Evolutionary conservation across 2,888 invertebrate genomes (phyloP), one percentile per base, ranked within the genome.

Genomic region (Rapana venosa): DNA sequence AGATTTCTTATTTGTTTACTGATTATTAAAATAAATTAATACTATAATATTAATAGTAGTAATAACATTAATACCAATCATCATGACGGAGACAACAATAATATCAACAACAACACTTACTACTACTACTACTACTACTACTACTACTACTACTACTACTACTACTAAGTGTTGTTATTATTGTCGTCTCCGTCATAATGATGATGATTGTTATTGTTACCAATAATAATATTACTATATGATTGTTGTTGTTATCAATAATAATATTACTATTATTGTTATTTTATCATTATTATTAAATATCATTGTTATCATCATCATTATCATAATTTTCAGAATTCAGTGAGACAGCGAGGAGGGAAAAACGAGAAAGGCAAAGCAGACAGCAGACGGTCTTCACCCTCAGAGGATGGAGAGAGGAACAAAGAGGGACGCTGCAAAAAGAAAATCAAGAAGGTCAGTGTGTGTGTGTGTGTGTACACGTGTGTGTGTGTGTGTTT

Each of bases 361-460:
- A 89, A 85, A 32, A 36, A 70, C 0, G n/a, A 26, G 35, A 84
- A 58, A 5, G 26, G 17, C 0, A 88, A 81, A 58, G 17, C 11
- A 4, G 88, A 88, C n/a, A 81, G 79, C 30, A 36, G 61, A 32
- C 79, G 79, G 15, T 79, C 88, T 0, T 88, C 81, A 20, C 56
- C 79, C 2, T 58, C 79, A 30, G 32, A 47, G 22, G 88, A 88
- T 47, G 58, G 81, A 26, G 88, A 88, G 32, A 88, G 47, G 58
- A 35, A 6, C 35, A 88, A 58, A 81, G 88, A 88, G 20, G 58
- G 20, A 30, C 79, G 88, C 66, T 30, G 17, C 81, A 88, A 88
- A 58, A 81, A 79, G 32, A 88, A 88, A 17, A 32, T 81, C 30
- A 88, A 88, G 26, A 88, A 81, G 88, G 88, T 88, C n/a, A 81